Percentiles rank a stretch among this genome's conserved stretches.
phyloP scores from a whole-genome alignment of 2,888 invertebrate species.

The Norana najaformis region DNA sequence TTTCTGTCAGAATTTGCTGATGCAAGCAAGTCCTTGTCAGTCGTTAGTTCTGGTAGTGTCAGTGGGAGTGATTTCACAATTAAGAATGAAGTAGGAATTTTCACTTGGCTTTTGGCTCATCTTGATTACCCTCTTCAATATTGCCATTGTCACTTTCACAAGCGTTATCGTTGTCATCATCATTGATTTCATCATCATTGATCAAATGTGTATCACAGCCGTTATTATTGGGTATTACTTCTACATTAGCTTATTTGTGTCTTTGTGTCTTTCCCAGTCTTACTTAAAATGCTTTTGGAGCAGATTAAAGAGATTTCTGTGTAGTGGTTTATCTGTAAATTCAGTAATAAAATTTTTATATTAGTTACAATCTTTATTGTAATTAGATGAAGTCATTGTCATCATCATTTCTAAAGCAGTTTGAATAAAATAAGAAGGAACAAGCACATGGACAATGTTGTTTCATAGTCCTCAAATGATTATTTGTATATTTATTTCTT shows the following conservation, averaged over 20 bases:
- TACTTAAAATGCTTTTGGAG: background rate
- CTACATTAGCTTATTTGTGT: background rate
- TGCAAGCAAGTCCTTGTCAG: background rate
- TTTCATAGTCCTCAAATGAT: no score
- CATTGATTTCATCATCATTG: background rate
- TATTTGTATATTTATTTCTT: no score
- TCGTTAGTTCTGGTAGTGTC: background rate
- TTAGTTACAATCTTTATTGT: background rate
- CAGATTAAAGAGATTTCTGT: background rate
- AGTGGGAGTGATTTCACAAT: constrained; percentile 45
- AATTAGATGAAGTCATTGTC: background rate
- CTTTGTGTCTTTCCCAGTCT: background rate
- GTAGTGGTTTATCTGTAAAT: background rate
- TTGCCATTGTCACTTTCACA: background rate
- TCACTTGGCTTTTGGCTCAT: background rate
- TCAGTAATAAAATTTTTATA: background rate
- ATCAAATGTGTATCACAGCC: background rate
- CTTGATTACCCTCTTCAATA: background rate
- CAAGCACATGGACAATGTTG: no score
- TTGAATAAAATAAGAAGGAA: background rate
- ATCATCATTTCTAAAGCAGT: background rate
- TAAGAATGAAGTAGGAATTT: constrained; percentile 49
- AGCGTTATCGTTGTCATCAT: background rate
- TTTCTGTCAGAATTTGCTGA: background rate
- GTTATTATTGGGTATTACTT: background rate